Evolutionary conservation across 2,888 invertebrate species (phyloP).

Genomic region (Aromia moschata): DNA sequence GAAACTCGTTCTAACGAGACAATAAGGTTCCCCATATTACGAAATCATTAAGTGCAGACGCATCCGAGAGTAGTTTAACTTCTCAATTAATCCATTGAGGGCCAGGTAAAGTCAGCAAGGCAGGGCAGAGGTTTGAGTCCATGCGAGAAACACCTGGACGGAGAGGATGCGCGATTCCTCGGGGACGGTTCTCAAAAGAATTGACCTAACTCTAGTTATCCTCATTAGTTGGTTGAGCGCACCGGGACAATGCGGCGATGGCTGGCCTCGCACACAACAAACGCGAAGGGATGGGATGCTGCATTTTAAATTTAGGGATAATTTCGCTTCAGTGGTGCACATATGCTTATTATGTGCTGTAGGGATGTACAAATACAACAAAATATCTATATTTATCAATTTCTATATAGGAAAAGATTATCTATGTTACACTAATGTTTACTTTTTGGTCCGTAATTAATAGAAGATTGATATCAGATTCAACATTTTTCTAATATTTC

Average conservation of each 20-base stretch:
- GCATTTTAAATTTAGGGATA: conserved; percentile 50
- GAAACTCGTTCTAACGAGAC: conserved; percentile 24
- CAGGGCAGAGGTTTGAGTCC: conserved; percentile 31
- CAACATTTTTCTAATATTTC: too few relatives aligned
- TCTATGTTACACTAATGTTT: too few relatives aligned
- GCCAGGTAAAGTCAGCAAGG: conserved; percentile 50
- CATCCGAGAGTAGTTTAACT: conserved; percentile 45
- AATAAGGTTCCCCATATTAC: conserved; percentile 34
- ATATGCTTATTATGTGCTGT: conserved; percentile 45
- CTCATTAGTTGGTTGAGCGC: conserved; percentile 61
- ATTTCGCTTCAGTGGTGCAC: conserved; percentile 52
- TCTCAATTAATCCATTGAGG: conserved; percentile 47
- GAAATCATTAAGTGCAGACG: conserved; percentile 40
- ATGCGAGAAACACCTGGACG: conserved; percentile 55
- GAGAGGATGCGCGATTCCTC: conserved; percentile 51
- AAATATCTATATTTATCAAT: too few relatives aligned
- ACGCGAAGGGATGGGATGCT: conserved; percentile 43
- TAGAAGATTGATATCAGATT: too few relatives aligned
- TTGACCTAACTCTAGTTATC: conserved; percentile 64
- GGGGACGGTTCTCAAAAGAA: conserved; percentile 56
- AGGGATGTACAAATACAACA: conserved; percentile 32
- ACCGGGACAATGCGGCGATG: conserved; percentile 55
- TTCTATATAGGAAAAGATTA: too few relatives aligned
- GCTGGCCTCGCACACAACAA: conserved; percentile 50
- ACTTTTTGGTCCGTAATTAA: too few relatives aligned